A percentile compares a stretch with the other conserved stretches of the same genome.
These are phyloP conservation scores for Rugalucina vietnamica DNA, from an alignment of 2,888 invertebrate species.

Conservation along the genomic window DNA sequence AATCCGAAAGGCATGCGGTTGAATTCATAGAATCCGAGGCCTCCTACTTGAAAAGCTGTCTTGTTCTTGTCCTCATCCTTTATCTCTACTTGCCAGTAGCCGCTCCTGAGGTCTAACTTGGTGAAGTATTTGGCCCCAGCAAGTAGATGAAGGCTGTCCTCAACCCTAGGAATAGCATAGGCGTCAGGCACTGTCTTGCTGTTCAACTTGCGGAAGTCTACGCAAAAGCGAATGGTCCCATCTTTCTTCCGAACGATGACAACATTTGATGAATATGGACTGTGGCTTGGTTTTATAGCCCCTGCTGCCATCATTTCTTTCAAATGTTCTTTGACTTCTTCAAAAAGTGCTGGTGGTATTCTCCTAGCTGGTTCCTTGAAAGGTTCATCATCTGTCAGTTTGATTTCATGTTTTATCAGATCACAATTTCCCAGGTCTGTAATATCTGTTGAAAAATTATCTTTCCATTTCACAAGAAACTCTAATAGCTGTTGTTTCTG, in stretches of 20 bases:
- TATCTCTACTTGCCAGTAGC: conserved; percentile 5
- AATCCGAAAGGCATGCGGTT: too few relatives aligned
- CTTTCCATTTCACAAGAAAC: background rate
- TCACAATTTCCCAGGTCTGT: background rate
- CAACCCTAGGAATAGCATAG: background rate
- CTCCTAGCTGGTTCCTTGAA: conserved; percentile 1
- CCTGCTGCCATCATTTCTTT: background rate
- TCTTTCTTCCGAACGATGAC: conserved; percentile 24
- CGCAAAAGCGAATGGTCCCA: too few relatives aligned
- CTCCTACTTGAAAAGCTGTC: conserved; percentile 4
- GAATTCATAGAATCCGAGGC: too few relatives aligned
- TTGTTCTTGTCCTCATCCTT: background rate
- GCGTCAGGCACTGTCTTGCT: background rate
- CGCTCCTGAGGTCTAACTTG: background rate
- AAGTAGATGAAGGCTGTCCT: background rate
- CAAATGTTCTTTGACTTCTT: conserved; percentile 17
- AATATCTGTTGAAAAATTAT: background rate
- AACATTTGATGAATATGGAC: background rate
- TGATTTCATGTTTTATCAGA: conserved; percentile 16
- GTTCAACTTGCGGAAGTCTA: conserved; percentile 7
- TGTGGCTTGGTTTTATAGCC: background rate
- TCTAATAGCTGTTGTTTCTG: background rate
- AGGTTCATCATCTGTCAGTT: conserved; percentile 9
- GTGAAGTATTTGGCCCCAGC: background rate
- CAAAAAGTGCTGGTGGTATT: conserved; percentile 23